phyloP scores from a whole-genome alignment of 2,888 invertebrate genomes.

The Coecobrya sp. region DNA sequence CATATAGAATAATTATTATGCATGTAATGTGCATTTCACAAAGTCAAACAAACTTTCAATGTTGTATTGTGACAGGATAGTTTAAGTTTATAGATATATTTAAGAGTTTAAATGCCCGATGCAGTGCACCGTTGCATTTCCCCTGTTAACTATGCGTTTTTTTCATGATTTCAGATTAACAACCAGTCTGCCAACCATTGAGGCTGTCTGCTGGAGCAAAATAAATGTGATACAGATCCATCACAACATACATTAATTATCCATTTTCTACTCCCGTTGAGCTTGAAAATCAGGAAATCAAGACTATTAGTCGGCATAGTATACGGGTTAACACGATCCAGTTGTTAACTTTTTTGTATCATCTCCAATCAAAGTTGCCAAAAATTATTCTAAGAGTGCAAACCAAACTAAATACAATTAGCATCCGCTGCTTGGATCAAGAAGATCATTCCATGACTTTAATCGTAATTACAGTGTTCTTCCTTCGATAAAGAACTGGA shows the following conservation, averaged over 20 bases:
- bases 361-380: conserved; percentile 37
- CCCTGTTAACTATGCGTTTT: no score
- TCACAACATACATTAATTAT: background rate
- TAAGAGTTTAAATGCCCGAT: no score
- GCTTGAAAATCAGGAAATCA: background rate
- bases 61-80: no score
- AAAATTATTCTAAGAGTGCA: conserved; percentile 37
- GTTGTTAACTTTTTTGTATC: background rate
- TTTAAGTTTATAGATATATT: no score
- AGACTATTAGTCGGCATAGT: background rate
- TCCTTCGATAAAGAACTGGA: background rate
- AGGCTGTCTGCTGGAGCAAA: background rate
- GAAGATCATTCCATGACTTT: background rate
- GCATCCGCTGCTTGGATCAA: background rate
- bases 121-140: no score
- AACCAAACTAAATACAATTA: background rate
- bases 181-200: no score
- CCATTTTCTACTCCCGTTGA: background rate
- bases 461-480: background rate
- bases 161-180: no score
- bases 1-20: no score
- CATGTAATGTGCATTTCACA: no score
- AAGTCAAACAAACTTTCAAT: no score
- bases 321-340: background rate
- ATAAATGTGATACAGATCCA: background rate